phyloP scores from a whole-genome alignment of 2,888 invertebrate species.

The Ichneumon xanthorius region DNA sequence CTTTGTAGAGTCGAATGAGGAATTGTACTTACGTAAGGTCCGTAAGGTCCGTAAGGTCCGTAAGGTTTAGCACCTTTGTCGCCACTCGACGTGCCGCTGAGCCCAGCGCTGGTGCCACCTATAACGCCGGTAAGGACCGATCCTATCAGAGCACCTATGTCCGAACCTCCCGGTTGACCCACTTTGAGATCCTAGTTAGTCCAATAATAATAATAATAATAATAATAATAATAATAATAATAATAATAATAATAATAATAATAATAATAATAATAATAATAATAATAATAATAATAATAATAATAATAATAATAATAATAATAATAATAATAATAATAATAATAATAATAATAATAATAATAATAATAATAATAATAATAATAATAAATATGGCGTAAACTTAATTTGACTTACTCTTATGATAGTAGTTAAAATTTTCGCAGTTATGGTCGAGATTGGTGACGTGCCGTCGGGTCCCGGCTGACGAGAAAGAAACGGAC shows the following conservation, averaged over 20 bases:
- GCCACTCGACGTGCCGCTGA: constrained; percentile 71
- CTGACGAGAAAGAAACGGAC: constrained; percentile 69
- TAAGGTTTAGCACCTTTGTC: constrained; percentile 25
- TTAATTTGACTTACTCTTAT: constrained; percentile 78
- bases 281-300: too few species aligned
- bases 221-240: too few species aligned
- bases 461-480: constrained; percentile 79
- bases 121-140: constrained; percentile 80
- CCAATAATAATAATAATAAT: not conserved
- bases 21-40: constrained; percentile 65
- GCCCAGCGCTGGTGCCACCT: constrained; percentile 80
- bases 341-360: too few species aligned
- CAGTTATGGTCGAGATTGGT: constrained; percentile 76
- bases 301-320: too few species aligned
- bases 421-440: constrained; percentile 78
- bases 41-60: constrained; percentile 35
- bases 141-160: constrained; percentile 77
- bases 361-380: constrained; percentile 14
- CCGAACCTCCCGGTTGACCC: constrained; percentile 72
- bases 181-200: constrained; percentile 74
- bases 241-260: not conserved
- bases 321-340: too few species aligned
- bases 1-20: not conserved
- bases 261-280: not conserved
- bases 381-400: constrained; percentile 35